Percentiles rank a stretch among this genome's conserved stretches.
Evolutionary conservation across 2,113 vertebrate genomes (phyloP).

Genomic region (Macrotis lagotis): DNA sequence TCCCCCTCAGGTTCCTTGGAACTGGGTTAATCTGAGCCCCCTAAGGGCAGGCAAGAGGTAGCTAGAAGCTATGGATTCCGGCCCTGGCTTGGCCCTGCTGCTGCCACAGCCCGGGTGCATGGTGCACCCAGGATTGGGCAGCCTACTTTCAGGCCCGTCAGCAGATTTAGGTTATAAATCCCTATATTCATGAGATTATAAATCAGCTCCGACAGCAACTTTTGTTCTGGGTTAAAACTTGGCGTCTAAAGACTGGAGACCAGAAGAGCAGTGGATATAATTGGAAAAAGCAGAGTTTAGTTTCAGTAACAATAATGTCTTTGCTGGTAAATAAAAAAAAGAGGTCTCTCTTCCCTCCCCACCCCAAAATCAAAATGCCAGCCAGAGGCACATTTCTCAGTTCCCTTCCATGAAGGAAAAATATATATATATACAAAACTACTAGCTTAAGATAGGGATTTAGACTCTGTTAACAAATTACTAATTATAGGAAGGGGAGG

Average conservation of each 20-base stretch:
- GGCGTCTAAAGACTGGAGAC: constrained; percentile 68
- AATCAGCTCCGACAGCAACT: constrained; percentile 66
- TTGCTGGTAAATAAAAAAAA: constrained; percentile 66
- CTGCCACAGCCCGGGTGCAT: not conserved
- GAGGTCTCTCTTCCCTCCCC: constrained; percentile 41
- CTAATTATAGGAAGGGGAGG: not conserved
- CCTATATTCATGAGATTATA: constrained; percentile 49
- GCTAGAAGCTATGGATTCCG: not conserved
- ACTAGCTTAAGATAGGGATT: constrained; percentile 30
- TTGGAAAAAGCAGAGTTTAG: constrained; percentile 67
- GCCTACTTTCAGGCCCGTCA: constrained; percentile 40
- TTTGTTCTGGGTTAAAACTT: constrained; percentile 76
- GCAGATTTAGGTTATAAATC: constrained; percentile 60
- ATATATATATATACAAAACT: constrained; percentile 7
- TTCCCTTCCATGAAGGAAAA: constrained; percentile 23
- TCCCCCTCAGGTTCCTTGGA: constrained; percentile 26
- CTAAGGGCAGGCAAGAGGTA: constrained; percentile 10
- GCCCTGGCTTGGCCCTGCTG: not conserved
- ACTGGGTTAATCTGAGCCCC: constrained; percentile 31
- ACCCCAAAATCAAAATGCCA: not conserved
- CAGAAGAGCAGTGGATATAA: constrained; percentile 65
- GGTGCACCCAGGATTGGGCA: constrained; percentile 10
- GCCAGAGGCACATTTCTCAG: constrained; percentile 47
- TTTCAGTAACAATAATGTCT: constrained; percentile 69
- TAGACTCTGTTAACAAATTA: not conserved